Evolutionary conservation across 2,888 invertebrate species (phyloP).

Genomic region (Leucozona laternaria): DNA sequence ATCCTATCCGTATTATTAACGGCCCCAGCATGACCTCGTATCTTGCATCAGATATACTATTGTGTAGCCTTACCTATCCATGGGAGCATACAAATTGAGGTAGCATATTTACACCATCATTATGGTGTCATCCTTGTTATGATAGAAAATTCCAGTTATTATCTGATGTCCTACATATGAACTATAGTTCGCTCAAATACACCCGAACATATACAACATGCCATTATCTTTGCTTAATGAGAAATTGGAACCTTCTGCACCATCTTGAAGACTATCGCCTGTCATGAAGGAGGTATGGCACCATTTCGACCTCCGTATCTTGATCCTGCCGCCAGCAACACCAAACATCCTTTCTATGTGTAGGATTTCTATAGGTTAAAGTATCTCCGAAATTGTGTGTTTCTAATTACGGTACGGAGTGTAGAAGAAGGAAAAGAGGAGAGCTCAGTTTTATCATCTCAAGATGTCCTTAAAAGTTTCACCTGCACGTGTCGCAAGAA

Average conservation of each 20-base stretch:
- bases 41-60: constrained; percentile 50
- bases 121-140: constrained; percentile 66
- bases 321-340: constrained; percentile 61
- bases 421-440: constrained; percentile 20
- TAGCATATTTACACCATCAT: constrained; percentile 71
- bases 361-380: constrained; percentile 50
- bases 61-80: constrained; percentile 24
- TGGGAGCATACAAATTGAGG: constrained; percentile 55
- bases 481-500: constrained; percentile 46
- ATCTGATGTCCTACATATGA: constrained; percentile 68
- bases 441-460: constrained; percentile 39
- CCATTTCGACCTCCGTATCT: constrained; percentile 62
- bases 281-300: constrained; percentile 55
- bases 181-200: constrained; percentile 10
- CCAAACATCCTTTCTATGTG: constrained; percentile 18
- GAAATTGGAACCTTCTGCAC: constrained; percentile 54
- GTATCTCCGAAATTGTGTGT: constrained; percentile 68
- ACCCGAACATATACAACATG: constrained; percentile 4
- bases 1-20: too few relatives aligned
- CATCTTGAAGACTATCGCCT: constrained; percentile 33
- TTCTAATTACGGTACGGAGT: constrained; percentile 57
- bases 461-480: constrained; percentile 68
- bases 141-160: constrained; percentile 63
- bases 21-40: constrained; percentile 1
- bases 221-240: constrained; percentile 57